These are phyloP conservation scores for Heteropelma amictum DNA, from an alignment of 2,888 invertebrate genomes.

Conservation along the genomic window DNA sequence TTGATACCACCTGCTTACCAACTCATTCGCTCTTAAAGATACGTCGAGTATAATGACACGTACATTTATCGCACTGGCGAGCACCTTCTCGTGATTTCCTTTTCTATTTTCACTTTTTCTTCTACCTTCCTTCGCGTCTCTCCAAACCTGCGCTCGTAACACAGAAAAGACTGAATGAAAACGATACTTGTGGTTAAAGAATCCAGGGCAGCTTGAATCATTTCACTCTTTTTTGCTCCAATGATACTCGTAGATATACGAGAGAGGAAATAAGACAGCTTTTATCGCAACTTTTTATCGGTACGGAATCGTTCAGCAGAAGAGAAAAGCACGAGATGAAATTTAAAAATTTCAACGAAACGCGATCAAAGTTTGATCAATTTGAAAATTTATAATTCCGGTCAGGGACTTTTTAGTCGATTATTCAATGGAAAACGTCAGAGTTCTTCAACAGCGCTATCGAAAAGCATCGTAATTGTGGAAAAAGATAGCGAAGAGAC, in stretches of 20 bases:
- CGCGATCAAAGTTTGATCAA: no score
- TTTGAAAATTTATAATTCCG: no score
- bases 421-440: no score
- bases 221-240: constrained; percentile 35
- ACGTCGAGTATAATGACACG: constrained; percentile 35
- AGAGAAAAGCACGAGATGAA: no score
- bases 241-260: neutral
- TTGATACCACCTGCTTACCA: neutral
- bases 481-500: no score
- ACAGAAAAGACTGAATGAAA: constrained; percentile 18
- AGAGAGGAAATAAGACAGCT: constrained; percentile 10
- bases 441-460: no score
- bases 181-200: constrained; percentile 27
- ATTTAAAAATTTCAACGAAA: no score
- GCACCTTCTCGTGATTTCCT: constrained; percentile 17
- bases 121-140: constrained; percentile 2
- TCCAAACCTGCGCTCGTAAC: neutral
- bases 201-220: constrained; percentile 24
- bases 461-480: no score
- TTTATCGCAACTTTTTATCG: neutral
- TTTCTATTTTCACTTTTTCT: constrained; percentile 44
- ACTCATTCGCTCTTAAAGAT: constrained; percentile 18
- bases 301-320: no score
- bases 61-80: constrained; percentile 47
- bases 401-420: no score